Evolutionary conservation across 2,888 invertebrate species (phyloP).

Genomic region (Dryobotodes eremita): DNA sequence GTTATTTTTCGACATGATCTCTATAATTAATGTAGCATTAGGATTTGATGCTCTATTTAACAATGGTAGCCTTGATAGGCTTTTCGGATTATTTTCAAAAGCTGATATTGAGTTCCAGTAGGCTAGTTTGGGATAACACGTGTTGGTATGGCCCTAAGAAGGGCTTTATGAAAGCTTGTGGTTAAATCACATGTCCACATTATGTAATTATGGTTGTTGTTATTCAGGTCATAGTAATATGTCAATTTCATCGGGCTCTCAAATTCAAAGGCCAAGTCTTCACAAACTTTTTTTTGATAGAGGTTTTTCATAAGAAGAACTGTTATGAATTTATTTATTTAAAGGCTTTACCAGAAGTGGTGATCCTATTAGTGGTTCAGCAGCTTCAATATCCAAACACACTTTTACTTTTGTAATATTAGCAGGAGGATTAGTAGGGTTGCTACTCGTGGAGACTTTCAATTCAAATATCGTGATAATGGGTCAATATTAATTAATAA

Average conservation of each 20-base stretch:
- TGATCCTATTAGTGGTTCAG: too few species aligned
- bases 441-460: not conserved
- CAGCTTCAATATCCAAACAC: too few species aligned
- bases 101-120: not conserved
- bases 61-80: slow-evolving; percentile 9
- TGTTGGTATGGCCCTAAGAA: not conserved
- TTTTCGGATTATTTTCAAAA: slow-evolving; percentile 19
- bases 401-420: not conserved
- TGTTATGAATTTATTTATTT: too few species aligned
- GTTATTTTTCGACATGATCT: slow-evolving; percentile 17
- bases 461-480: not conserved
- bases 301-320: too few species aligned
- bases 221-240: not conserved
- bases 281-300: too few species aligned
- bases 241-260: not conserved
- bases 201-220: not conserved
- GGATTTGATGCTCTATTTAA: slow-evolving; percentile 16
- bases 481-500: too few species aligned
- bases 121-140: not conserved
- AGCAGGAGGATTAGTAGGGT: too few species aligned
- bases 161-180: not conserved
- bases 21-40: slow-evolving; percentile 29
- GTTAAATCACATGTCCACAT: not conserved
- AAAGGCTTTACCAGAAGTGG: too few species aligned
- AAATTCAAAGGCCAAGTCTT: too few species aligned